Percentiles rank a stretch among this genome's conserved stretches.
These are phyloP conservation scores for Nemoura dubitans DNA, from an alignment of 2,888 invertebrate species.

Conservation along the genomic window DNA sequence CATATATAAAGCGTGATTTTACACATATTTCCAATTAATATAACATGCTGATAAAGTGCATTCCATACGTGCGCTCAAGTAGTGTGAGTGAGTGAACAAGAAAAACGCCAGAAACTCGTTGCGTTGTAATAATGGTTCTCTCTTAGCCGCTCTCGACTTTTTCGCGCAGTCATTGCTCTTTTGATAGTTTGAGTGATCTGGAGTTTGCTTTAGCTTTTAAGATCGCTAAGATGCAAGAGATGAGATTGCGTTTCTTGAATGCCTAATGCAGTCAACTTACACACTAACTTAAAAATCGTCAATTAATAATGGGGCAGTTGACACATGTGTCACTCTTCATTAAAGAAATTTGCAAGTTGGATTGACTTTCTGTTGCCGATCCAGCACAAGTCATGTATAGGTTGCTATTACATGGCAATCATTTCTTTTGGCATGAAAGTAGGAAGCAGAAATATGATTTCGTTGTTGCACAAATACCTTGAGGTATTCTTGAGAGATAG, in stretches of 20 bases:
- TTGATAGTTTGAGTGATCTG: slow-evolving; percentile 12
- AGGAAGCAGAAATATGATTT: neutral
- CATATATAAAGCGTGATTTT: slow-evolving; percentile 17
- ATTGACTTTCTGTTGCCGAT: neutral
- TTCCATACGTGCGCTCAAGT: neutral
- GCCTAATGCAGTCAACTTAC: neutral
- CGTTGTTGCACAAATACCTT: neutral
- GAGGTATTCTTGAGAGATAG: neutral
- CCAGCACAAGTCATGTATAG: too few relatives aligned
- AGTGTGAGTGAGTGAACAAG: neutral
- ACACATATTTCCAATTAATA: slow-evolving; percentile 18
- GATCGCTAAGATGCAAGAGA: neutral
- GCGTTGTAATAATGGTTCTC: neutral
- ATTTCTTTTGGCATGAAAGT: neutral
- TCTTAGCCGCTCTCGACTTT: neutral
- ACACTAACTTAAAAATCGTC: neutral
- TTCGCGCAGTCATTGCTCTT: slow-evolving; percentile 7
- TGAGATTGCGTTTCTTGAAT: slow-evolving; percentile 12
- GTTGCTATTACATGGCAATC: neutral
- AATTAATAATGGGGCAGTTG: slow-evolving; percentile 3
- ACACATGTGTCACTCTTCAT: slow-evolving; percentile 12
- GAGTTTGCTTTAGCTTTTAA: slow-evolving; percentile 4
- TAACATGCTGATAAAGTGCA: neutral
- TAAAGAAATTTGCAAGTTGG: neutral
- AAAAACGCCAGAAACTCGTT: neutral